phyloP scores from a whole-genome alignment of 2,888 invertebrate species.

The Atherix ibis region DNA sequence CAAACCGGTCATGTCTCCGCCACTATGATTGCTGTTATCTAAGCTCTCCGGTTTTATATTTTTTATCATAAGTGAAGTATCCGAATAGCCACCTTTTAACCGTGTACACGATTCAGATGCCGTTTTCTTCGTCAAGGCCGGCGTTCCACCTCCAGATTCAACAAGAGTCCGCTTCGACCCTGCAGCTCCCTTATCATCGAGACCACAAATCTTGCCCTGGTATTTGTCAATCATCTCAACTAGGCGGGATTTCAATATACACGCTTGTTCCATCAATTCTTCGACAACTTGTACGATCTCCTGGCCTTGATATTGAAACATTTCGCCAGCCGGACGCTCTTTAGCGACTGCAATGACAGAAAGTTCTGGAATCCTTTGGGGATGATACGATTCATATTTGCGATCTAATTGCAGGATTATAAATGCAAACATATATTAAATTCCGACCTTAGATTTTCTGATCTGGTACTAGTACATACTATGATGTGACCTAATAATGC shows the following conservation, averaged over 20 bases:
- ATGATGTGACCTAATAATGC: too few species aligned
- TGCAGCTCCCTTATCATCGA: background rate
- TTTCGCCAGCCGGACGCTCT: too few species aligned
- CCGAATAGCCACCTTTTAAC: background rate
- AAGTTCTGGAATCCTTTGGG: too few species aligned
- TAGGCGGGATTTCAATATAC: conserved; percentile 1
- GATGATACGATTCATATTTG: too few species aligned
- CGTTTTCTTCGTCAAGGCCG: background rate
- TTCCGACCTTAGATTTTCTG: too few species aligned
- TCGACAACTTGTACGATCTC: conserved; percentile 4
- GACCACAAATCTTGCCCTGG: background rate
- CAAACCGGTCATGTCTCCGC: background rate
- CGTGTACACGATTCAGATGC: background rate
- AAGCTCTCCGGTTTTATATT: background rate
- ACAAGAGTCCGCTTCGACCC: background rate
- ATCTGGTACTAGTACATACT: too few species aligned
- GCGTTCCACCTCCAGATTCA: background rate
- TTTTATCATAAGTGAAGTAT: too few species aligned
- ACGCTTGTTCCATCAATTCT: conserved; percentile 3
- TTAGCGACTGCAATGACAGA: too few species aligned
- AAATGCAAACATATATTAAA: too few species aligned
- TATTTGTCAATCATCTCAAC: conserved; percentile 1
- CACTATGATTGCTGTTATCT: background rate
- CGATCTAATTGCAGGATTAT: too few species aligned
- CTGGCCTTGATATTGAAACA: conserved; percentile 3